These are phyloP conservation scores for Ciconia nigra DNA, from an alignment of 2,797 vertebrate genomes.

Conservation along the genomic window DNA sequence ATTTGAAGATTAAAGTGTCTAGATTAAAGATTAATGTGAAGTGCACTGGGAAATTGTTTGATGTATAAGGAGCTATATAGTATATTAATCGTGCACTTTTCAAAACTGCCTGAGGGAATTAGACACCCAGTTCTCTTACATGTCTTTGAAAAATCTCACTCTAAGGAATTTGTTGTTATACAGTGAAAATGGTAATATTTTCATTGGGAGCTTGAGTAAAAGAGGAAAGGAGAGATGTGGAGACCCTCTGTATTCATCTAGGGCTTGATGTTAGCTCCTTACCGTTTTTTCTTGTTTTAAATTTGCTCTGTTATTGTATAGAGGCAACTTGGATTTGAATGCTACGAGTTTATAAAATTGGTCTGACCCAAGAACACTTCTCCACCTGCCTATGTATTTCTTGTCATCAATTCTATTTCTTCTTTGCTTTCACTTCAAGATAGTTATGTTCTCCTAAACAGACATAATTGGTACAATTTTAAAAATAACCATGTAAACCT, in stretches of 20 bases:
- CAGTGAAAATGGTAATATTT: not conserved
- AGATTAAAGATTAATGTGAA: conserved; percentile 65
- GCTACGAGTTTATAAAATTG: not conserved
- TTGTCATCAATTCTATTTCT: not conserved
- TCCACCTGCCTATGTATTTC: not conserved
- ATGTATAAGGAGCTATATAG: conserved; percentile 35
- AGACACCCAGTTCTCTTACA: conserved; percentile 1
- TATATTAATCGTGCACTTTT: conserved; percentile 33
- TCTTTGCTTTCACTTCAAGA: not conserved
- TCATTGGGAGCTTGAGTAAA: not conserved
- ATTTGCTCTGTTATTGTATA: not conserved
- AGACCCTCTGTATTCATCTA: not conserved
- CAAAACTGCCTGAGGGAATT: conserved; percentile 23
- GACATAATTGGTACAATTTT: not conserved
- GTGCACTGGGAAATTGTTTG: conserved; percentile 39
- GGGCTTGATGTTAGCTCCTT: not conserved
- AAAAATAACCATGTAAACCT: not conserved
- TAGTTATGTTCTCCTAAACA: not conserved
- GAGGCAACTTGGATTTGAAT: not conserved
- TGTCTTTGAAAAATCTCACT: conserved; percentile 39
- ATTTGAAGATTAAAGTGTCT: conserved; percentile 57
- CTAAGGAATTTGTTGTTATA: not conserved
- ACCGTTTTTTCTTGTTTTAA: not conserved
- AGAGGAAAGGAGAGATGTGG: not conserved
- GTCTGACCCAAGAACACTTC: not conserved